Evolutionary conservation across 1,140 invertebrate genomes (phyloP), one percentile per base, ranked within the genome.

Genomic region (Drosophila setifemur): DNA sequence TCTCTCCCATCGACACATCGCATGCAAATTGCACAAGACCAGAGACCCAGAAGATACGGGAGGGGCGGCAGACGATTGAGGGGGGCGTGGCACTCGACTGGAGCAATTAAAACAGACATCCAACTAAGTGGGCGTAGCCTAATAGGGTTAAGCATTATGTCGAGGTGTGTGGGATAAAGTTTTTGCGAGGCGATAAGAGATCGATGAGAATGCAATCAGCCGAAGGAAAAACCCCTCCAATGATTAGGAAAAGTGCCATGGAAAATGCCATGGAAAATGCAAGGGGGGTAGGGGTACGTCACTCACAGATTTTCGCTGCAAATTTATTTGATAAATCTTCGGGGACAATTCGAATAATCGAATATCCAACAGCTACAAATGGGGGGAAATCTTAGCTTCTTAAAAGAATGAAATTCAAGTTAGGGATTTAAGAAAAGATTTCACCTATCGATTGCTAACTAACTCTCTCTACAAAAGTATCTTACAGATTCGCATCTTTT

Each of bases 41-140:
- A 23, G 39, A 48, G 49, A 48, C 14, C 14, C 25, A 42, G 12
- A 42, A 12, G n/a, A 37, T 14, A 2, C 1, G 8, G 0, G 18
- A 12, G 6, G 12, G 26, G 8, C 12, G 4, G 18, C 6, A 18
- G 8, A 4, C 28, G 33, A 7, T 33, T 23, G 26, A 58, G 54
- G 35, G n/a, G 48, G 23, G n/a, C 4, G 25, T 16, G 11, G 14
- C 14, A 43, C 37, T 66, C 45, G 60, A 67, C 73, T 66, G 40
- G 23, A 81, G 72, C 76, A 76, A 81, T 81, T 81, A 81, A 82
- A 63, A 43, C 47, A 68, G 66, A 58, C 73, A 72, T 64, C 49
- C 9, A 9, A 11, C 47, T 18, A 66, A 64, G 28, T 49, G 48
- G 52, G 58, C 21, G 44, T 31, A 37, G 58, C 45, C 42, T 57